These are phyloP conservation scores for Lysandra bellargus DNA, from an alignment of 2,888 invertebrate species.

Conservation along the genomic window DNA sequence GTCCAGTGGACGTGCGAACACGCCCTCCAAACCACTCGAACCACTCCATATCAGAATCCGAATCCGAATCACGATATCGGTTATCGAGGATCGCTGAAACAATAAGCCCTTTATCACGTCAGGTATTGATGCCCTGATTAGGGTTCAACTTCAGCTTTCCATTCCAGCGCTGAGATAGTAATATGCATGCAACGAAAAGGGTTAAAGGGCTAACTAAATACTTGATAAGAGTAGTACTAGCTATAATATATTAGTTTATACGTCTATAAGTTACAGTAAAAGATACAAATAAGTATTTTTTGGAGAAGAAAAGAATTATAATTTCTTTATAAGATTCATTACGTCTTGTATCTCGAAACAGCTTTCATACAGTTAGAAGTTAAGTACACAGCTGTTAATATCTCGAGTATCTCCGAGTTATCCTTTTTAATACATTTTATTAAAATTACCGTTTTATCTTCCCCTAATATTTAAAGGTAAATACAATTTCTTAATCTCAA, in stretches of 20 bases:
- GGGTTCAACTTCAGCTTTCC: conserved; percentile 33
- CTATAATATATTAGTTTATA: no score
- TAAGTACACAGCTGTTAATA: neutral
- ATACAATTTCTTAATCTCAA: conserved; percentile 59
- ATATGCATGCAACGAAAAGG: neutral
- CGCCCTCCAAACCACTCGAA: conserved; percentile 44
- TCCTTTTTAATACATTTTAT: conserved; percentile 60
- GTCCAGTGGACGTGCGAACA: conserved; percentile 45
- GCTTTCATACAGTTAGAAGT: neutral
- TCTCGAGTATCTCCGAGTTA: conserved; percentile 41
- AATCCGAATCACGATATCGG: conserved; percentile 45
- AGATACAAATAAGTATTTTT: no score
- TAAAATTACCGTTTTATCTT: conserved; percentile 58
- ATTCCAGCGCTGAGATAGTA: neutral
- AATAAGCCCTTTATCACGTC: conserved; percentile 45
- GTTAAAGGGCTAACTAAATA: neutral
- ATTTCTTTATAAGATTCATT: neutral
- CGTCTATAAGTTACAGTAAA: no score
- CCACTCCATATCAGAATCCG: conserved; percentile 46
- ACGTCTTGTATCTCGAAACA: neutral
- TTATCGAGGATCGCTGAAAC: conserved; percentile 45
- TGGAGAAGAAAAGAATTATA: neutral
- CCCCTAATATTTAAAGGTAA: conserved; percentile 58
- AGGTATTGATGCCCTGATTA: conserved; percentile 39
- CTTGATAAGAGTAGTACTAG: no score